These are phyloP conservation scores for Trochalopteron elliotii DNA, from an alignment of 2,113 vertebrate genomes.

Conservation along the genomic window DNA sequence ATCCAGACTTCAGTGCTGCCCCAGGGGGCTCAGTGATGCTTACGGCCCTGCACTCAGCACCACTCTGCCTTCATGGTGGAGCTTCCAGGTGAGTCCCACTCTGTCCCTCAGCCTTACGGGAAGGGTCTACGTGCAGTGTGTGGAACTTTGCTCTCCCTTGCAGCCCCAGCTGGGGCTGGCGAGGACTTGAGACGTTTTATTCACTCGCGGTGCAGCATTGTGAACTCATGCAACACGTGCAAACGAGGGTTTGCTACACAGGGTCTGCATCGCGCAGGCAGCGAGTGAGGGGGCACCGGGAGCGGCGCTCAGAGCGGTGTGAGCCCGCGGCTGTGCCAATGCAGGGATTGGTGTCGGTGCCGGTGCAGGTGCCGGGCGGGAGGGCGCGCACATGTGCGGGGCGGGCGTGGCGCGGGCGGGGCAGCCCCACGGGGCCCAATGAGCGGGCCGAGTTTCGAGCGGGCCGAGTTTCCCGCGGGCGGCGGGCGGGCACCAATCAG, in stretches of 20 bases:
- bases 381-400: no score
- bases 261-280: neutral
- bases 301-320: no score
- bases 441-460: no score
- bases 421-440: no score
- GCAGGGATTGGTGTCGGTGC: no score
- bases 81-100: neutral
- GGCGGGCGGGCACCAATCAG: no score
- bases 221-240: neutral
- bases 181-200: accelerated
- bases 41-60: neutral
- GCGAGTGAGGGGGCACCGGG: no score
- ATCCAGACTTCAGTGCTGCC: no score
- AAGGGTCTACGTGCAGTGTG: no score
- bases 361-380: no score
- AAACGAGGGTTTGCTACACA: neutral
- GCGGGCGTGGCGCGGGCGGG: neutral
- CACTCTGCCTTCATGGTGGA: accelerated
- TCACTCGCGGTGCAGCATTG: accelerated
- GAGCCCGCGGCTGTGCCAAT: no score
- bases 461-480: no score
- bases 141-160: accelerated
- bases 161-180: accelerated
- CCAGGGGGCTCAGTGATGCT: neutral
- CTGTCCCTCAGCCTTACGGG: accelerated